Conservation (phyloP, 2,888 invertebrate genomes). For the Acanthosepion lycidas region DNA sequence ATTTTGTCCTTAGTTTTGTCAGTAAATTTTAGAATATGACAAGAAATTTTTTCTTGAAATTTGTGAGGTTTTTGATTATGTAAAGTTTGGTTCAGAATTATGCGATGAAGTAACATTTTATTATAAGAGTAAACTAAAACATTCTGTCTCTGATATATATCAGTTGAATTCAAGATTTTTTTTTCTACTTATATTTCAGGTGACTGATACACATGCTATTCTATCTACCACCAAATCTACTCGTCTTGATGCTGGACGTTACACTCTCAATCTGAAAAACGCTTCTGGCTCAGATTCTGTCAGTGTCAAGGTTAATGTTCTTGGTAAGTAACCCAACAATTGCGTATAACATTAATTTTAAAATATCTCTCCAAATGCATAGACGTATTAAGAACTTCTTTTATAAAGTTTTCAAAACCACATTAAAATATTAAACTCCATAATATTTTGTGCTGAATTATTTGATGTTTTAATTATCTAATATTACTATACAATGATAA, state of each 20-base stretch:
- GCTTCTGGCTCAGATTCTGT: constrained; percentile 96
- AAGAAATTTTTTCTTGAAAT: too few species aligned
- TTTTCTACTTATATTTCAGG: constrained; percentile 53
- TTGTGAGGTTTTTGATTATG: too few species aligned
- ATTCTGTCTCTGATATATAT: not conserved
- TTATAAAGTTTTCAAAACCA: not conserved
- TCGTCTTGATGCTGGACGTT: constrained; percentile 91
- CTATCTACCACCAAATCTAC: constrained; percentile 94
- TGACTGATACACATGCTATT: constrained; percentile 87
- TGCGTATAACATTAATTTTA: not conserved
- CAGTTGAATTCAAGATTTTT: not conserved
- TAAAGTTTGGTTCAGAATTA: too few species aligned
- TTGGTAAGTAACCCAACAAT: constrained; percentile 76
- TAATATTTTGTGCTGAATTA: too few species aligned
- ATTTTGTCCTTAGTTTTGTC: too few species aligned
- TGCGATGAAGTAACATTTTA: not conserved
- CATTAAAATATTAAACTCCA: not conserved
- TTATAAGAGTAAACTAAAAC: not conserved
- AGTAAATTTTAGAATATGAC: too few species aligned
- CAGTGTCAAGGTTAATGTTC: constrained; percentile 93
- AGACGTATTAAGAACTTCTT: not conserved
- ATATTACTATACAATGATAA: too few species aligned
- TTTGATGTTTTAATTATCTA: too few species aligned
- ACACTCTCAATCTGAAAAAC: constrained; percentile 93
- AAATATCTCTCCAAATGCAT: not conserved